These are phyloP conservation scores for Pseudomugil tenellus DNA, from an alignment of 2,797 vertebrate species.

Conservation along the genomic window DNA sequence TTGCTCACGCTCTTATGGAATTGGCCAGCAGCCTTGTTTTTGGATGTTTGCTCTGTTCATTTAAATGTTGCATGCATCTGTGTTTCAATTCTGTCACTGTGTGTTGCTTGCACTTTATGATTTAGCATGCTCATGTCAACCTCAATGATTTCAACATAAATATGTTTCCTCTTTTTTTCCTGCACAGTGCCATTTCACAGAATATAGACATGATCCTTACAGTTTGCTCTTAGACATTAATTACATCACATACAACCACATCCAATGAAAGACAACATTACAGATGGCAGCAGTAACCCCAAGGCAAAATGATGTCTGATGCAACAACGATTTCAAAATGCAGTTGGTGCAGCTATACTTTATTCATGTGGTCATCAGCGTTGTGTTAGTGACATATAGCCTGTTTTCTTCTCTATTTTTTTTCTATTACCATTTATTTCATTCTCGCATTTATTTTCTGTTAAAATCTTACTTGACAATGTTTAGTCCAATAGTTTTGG, in stretches of 20 bases:
- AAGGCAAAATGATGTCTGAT: conserved; percentile 16
- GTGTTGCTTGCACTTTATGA: conserved; percentile 7
- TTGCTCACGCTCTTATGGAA: background rate
- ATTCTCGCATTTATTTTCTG: conserved; percentile 29
- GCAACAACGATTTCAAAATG: conserved; percentile 34
- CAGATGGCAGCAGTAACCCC: conserved; percentile 50
- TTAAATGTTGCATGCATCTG: background rate
- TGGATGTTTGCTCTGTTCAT: conserved; percentile 2
- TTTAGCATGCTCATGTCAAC: conserved; percentile 6
- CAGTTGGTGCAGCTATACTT: conserved; percentile 28
- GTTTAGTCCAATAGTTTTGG: conserved; percentile 27
- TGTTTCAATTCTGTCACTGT: background rate
- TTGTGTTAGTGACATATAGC: conserved; percentile 35
- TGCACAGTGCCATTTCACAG: conserved; percentile 4
- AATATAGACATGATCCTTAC: conserved; percentile 26
- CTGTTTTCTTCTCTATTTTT: conserved; percentile 19
- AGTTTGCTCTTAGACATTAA: conserved; percentile 36
- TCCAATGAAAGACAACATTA: conserved; percentile 23
- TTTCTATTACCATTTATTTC: conserved; percentile 12
- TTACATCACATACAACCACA: conserved; percentile 37
- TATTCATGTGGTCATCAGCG: conserved; percentile 54
- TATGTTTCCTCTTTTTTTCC: background rate
- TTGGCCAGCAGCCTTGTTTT: conserved; percentile 2
- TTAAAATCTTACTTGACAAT: conserved; percentile 30
- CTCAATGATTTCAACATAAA: background rate